These are phyloP conservation scores for Spisula subtruncata DNA, from an alignment of 2,888 invertebrate genomes.

Conservation along the genomic window DNA sequence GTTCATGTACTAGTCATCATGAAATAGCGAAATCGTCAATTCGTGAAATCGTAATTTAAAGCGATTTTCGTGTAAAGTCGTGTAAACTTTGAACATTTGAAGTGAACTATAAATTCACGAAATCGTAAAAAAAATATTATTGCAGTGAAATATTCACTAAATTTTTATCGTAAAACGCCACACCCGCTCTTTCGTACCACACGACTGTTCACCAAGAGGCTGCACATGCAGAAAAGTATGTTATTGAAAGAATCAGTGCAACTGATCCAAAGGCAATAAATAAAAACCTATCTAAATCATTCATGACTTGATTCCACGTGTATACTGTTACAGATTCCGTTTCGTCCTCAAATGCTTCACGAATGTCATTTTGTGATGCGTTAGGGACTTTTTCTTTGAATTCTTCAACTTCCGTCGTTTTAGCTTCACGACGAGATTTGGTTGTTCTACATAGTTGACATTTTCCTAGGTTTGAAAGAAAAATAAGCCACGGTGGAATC, in stretches of 20 bases:
- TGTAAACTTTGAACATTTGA: too few relatives aligned
- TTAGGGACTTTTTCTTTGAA: not conserved
- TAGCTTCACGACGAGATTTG: not conserved
- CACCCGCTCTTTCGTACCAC: too few relatives aligned
- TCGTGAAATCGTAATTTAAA: too few relatives aligned
- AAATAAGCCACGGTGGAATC: slow-evolving; percentile 21
- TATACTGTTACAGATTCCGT: not conserved
- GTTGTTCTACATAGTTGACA: slow-evolving; percentile 7
- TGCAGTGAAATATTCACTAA: too few relatives aligned
- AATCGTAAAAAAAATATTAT: too few relatives aligned
- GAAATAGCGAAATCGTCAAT: too few relatives aligned
- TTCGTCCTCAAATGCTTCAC: not conserved
- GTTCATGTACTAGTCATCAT: too few relatives aligned
- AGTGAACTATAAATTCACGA: too few relatives aligned
- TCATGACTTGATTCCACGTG: slow-evolving; percentile 16
- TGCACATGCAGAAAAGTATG: too few relatives aligned
- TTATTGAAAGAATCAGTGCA: not conserved
- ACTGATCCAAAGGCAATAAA: not conserved
- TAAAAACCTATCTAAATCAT: not conserved
- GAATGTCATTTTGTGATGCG: not conserved
- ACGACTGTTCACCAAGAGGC: too few relatives aligned
- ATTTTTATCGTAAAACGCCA: too few relatives aligned
- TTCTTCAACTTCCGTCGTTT: not conserved
- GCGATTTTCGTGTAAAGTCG: too few relatives aligned
- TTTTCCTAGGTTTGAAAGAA: not conserved